phyloP scores from a whole-genome alignment of 2,888 invertebrate genomes.

The Taenaris catops region DNA sequence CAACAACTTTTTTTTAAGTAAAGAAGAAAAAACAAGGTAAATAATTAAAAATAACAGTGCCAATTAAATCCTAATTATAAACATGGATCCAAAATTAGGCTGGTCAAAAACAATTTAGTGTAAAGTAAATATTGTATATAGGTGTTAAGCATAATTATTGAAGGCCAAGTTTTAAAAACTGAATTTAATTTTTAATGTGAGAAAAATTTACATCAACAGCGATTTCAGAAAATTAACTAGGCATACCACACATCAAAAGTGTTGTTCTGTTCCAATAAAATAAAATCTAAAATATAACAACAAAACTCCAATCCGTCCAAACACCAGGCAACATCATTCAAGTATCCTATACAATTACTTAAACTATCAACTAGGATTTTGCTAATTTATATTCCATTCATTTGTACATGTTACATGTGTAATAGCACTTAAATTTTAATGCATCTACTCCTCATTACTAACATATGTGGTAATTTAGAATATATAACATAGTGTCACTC shows the following conservation, averaged over 20 bases:
- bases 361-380: constrained; percentile 57
- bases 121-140: too few species aligned
- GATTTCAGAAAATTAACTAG: constrained; percentile 52
- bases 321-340: constrained; percentile 39
- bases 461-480: constrained; percentile 64
- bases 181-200: too few species aligned
- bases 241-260: constrained; percentile 52
- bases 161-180: too few species aligned
- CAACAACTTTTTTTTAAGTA: constrained; percentile 51
- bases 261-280: constrained; percentile 52
- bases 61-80: constrained; percentile 57
- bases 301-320: constrained; percentile 47
- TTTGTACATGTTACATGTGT: constrained; percentile 74
- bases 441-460: constrained; percentile 49
- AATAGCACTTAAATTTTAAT: constrained; percentile 62
- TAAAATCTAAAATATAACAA: constrained; percentile 74
- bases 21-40: constrained; percentile 56
- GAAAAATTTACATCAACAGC: constrained; percentile 39
- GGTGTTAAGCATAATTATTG: too few species aligned
- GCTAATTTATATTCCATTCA: constrained; percentile 61
- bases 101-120: background rate
- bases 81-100: constrained; percentile 30
- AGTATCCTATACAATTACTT: constrained; percentile 35
- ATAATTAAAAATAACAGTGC: constrained; percentile 73
- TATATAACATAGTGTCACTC: constrained; percentile 26